phyloP scores from a whole-genome alignment of 2,888 invertebrate genomes.

The Vannuccia rotundouncinata region DNA sequence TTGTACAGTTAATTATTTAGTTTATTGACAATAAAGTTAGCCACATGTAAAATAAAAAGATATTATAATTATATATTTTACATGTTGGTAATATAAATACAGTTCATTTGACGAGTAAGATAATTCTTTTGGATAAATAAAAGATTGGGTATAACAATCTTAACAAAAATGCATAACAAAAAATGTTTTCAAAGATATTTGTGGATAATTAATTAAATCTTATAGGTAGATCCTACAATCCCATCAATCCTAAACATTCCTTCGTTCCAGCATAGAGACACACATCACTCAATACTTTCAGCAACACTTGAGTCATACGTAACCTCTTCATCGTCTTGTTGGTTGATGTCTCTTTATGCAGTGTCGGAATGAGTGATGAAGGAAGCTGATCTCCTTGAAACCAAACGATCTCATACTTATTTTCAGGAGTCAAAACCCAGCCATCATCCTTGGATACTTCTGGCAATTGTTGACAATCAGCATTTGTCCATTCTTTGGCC shows the following conservation, averaged over 20 bases:
- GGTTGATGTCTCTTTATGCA: slow-evolving; percentile 15
- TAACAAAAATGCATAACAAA: slow-evolving; percentile 22
- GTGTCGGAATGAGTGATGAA: slow-evolving; percentile 22
- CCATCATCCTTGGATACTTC: slow-evolving; percentile 12
- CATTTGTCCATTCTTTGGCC: slow-evolving; percentile 25
- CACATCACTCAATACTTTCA: slow-evolving; percentile 26
- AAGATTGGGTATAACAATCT: slow-evolving; percentile 26
- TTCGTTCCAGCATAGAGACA: slow-evolving; percentile 26
- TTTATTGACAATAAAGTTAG: slow-evolving; percentile 26
- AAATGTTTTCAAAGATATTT: slow-evolving; percentile 24
- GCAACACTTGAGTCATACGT: slow-evolving; percentile 9
- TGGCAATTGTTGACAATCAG: not conserved
- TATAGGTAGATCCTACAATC: slow-evolving; percentile 23
- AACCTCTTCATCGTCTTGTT: slow-evolving; percentile 28
- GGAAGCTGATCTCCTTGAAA: slow-evolving; percentile 29
- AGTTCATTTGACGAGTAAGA: slow-evolving; percentile 23
- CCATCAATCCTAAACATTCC: slow-evolving; percentile 26
- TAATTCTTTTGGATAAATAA: slow-evolving; percentile 23
- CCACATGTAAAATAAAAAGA: slow-evolving; percentile 20
- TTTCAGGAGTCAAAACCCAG: slow-evolving; percentile 22
- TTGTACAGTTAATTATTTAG: slow-evolving; percentile 24
- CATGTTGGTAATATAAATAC: slow-evolving; percentile 23
- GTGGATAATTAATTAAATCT: slow-evolving; percentile 26
- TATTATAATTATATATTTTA: slow-evolving; percentile 26
- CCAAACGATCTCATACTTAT: slow-evolving; percentile 31